Evolutionary conservation across 2,888 invertebrate genomes (phyloP), one percentile per base, ranked within the genome.

Genomic region (Spatulosminthurus flaviceps): DNA sequence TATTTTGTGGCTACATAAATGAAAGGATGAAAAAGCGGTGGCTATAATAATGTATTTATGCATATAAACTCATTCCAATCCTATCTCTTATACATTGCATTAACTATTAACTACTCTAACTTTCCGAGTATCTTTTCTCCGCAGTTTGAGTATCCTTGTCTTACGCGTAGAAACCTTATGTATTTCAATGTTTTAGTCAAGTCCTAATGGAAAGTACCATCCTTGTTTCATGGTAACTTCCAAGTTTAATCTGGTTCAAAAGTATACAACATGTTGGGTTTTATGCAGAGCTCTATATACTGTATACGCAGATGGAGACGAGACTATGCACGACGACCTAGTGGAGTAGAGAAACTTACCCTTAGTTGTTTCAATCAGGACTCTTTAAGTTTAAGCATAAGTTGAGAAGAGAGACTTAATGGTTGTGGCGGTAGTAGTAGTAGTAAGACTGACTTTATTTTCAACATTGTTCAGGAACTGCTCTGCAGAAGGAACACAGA

Each of bases 161-260:
- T 13, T 51, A 41, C 41, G 7, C 41, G 22, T 66, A 19, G 16
- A 26, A 28, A 26, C 28, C 26, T 26, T 26, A 28, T 67, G 16
- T 16, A 26, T 28, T 67, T 26, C 28, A 19, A 0, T 67, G 28
- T 19, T 1, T 24, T 67, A n/a, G 67, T 66, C n/a, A 7, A 51
- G 51, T 19, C 5, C 51, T 51, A 51, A 51, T 51, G 51, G 51
- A 51, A 51, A 51, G 19, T 67, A 19, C 28, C 28, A 24, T 67
- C 28, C n/a, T 19, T 19, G 26, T 67, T 67, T 67, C 26, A 26
- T 26, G 67, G 67, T 5, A 28, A 26, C 67, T 67, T 67, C 67
- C 16, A 26, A 67, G 67, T 67, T 67, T 67, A 67, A 67, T 67
- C 67, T 26, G 24, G 67, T 67, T 24, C 28, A 24, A 28, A 67